Evolutionary conservation across 2,888 invertebrate species (phyloP), one percentile per base, ranked within the genome.

Genomic region (Temnothorax rugatulus): DNA sequence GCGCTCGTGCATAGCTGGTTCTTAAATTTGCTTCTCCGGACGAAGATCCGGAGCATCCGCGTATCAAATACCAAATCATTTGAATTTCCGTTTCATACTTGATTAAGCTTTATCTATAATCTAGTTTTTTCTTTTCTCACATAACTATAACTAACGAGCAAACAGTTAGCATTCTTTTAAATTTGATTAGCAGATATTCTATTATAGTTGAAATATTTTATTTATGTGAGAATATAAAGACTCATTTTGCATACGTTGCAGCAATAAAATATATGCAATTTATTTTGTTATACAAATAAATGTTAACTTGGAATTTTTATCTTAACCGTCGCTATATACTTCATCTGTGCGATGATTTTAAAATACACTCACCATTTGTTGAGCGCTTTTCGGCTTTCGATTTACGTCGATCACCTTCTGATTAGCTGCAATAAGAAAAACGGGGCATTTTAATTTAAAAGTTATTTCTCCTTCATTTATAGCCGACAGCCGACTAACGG

Each of bases 351-450:
- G 1, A 41, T 52, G 7, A 3, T 47, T 69, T 21, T 18, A 50
- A 47, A 47, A 25, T 47, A n/a, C 21, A 96, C 97, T 97, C 94
- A 99, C 99, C 99, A 99, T 99, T 97, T 99, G 98, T 93, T 98
- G 96, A 61, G 98, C 97, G 93, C 97, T 98, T 94, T 98, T 97
- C 44, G 99, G 99, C 95, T 98, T 98, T 92, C 98, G 96, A 94
- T 97, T 96, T 88, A 97, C 95, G 95, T 97, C 97, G 85, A 97
- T 97, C 92, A 98, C 97, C 95, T 97, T 98, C 92, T 97, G 97
- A 94, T 96, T 96, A 75, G 97, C 97, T 97, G 85, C 5, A 90
- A 71, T 73, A 77, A 29, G 41, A 38, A 41, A 77, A 44, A 85
- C 69, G 81, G 54, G 73, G 38, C 64, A 83, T 86, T 86, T 34